Evolutionary conservation across 2,113 vertebrate genomes (phyloP).

Genomic region (Heliornis fulica): DNA sequence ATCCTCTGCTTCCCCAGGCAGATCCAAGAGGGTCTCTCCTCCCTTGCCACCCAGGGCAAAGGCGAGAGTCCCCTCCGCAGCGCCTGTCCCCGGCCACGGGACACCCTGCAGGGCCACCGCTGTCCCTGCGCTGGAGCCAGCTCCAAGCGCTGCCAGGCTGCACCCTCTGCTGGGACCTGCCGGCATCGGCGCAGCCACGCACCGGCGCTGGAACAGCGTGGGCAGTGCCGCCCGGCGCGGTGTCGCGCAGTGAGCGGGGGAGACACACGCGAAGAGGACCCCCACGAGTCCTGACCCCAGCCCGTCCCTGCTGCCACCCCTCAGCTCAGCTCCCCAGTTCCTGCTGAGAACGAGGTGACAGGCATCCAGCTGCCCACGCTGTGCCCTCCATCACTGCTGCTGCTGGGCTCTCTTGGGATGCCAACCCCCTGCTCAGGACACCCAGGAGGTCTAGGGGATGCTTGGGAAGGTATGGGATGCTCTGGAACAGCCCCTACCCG

Average conservation of each 20-base stretch:
- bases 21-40: neutral
- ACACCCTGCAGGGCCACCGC: neutral
- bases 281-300: neutral
- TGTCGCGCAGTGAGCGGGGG: neutral
- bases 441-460: neutral
- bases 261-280: neutral
- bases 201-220: too few relatives aligned
- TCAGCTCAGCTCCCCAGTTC: too few relatives aligned
- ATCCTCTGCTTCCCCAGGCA: neutral
- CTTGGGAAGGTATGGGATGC: neutral
- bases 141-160: slow-evolving; percentile 42
- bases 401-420: neutral
- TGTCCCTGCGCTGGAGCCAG: neutral
- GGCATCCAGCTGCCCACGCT: fast-evolving
- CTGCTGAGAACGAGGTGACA: neutral
- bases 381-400: neutral
- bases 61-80: neutral
- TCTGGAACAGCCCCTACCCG: neutral
- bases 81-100: neutral
- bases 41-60: neutral
- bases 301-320: neutral
- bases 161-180: slow-evolving; percentile 59
- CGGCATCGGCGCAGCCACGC: slow-evolving; percentile 15
- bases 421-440: neutral
- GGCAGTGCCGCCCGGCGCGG: neutral